A percentile compares a stretch with the other conserved stretches of the same genome.
Conservation (phyloP, 2,888 invertebrate genomes). For the Odontomyia ornata region DNA sequence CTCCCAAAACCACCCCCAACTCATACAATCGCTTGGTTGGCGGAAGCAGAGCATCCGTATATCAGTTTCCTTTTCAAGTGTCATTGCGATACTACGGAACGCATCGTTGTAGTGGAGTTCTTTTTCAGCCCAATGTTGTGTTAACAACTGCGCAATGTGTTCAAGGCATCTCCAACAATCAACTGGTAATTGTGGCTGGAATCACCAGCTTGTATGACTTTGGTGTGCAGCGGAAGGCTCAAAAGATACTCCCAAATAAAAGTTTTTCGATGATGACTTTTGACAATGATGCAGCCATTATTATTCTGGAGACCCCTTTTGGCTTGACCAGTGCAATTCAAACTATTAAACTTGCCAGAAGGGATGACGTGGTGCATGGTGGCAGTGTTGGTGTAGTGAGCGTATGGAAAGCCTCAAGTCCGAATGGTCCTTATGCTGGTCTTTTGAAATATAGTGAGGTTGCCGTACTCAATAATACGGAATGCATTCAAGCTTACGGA, state of each 20-base stretch:
- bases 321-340: slow-evolving; percentile 64
- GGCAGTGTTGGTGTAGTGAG: too few relatives aligned
- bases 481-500: slow-evolving; percentile 54
- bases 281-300: slow-evolving; percentile 70
- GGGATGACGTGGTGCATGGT: too few relatives aligned
- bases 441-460: slow-evolving; percentile 52
- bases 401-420: too few relatives aligned
- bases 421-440: too few relatives aligned
- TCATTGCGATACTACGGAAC: slow-evolving; percentile 56
- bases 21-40: slow-evolving; percentile 25
- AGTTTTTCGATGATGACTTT: slow-evolving; percentile 66
- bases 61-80: slow-evolving; percentile 56
- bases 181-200: slow-evolving; percentile 56
- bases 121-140: slow-evolving; percentile 52
- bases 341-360: too few relatives aligned
- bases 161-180: slow-evolving; percentile 18
- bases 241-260: slow-evolving; percentile 66
- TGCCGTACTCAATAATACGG: slow-evolving; percentile 52
- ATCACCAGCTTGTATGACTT: slow-evolving; percentile 51
- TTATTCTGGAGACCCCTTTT: slow-evolving; percentile 67
- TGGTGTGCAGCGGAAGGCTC: slow-evolving; percentile 63
- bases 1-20: not conserved
- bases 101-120: slow-evolving; percentile 58
- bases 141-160: slow-evolving; percentile 58
- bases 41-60: slow-evolving; percentile 51